phyloP scores from a whole-genome alignment of 2,888 invertebrate genomes.

The Xylota segnis region DNA sequence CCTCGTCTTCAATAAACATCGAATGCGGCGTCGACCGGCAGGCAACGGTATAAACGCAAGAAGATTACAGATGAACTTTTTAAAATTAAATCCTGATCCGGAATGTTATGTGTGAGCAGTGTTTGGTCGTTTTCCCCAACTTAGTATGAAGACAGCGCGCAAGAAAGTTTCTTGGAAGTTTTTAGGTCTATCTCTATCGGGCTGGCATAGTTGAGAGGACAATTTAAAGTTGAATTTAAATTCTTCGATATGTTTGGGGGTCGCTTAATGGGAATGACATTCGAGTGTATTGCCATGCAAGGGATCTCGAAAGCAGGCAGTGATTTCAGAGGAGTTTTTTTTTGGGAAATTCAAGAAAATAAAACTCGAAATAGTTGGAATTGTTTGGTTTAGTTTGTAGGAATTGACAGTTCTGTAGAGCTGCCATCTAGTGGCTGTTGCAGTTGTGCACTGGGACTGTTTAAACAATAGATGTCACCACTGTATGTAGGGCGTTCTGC shows the following conservation, averaged over 20 bases:
- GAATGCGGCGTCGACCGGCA: constrained; percentile 33
- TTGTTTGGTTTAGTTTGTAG: no score
- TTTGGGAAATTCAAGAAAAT: no score
- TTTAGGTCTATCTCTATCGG: constrained; percentile 11
- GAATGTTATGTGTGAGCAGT: constrained; percentile 55
- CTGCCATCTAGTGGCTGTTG: no score
- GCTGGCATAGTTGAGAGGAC: constrained; percentile 30
- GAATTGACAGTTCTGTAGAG: no score
- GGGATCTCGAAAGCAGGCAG: background rate
- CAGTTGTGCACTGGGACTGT: no score
- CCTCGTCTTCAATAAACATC: constrained; percentile 72
- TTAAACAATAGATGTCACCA: no score
- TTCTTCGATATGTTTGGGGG: constrained; percentile 19
- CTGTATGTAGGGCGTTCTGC: no score
- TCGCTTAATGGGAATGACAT: constrained; percentile 22
- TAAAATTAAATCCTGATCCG: constrained; percentile 69
- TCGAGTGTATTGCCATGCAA: constrained; percentile 2
- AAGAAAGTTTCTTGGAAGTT: constrained; percentile 19
- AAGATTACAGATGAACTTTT: constrained; percentile 74
- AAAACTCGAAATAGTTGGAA: no score
- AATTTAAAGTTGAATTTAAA: constrained; percentile 47
- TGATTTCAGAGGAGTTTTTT: background rate
- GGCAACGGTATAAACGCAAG: constrained; percentile 23
- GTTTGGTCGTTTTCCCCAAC: constrained; percentile 34
- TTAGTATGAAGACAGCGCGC: constrained; percentile 14